Percentiles rank a stretch among this genome's conserved stretches.
Evolutionary conservation across 2,888 invertebrate genomes (phyloP).

Genomic region (Cryptus armator): DNA sequence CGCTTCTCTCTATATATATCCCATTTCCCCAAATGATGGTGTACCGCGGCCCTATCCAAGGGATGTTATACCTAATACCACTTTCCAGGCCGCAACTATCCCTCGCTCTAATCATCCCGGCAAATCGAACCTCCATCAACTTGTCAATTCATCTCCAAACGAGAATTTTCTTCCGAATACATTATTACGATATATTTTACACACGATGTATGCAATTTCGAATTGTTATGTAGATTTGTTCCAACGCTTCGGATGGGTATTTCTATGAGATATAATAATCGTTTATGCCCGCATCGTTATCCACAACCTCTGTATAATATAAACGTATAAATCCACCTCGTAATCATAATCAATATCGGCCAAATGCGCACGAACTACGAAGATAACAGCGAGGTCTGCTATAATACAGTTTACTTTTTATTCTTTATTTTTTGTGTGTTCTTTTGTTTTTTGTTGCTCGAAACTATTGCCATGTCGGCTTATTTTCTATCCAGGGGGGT

Average conservation of each 20-base stretch:
- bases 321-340: conserved; percentile 13
- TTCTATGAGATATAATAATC: conserved; percentile 23
- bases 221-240: neutral
- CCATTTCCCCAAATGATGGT: conserved; percentile 32
- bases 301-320: neutral
- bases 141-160: conserved; percentile 69
- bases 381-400: conserved; percentile 25
- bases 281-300: conserved; percentile 3
- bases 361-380: conserved; percentile 44
- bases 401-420: conserved; percentile 15
- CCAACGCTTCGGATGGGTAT: neutral
- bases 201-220: neutral
- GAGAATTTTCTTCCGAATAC: conserved; percentile 30
- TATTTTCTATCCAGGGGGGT: conserved; percentile 48
- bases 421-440: neutral
- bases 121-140: conserved; percentile 66
- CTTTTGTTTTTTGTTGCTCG: neutral
- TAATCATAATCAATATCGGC: conserved; percentile 37
- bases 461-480: conserved; percentile 37
- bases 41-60: conserved; percentile 35
- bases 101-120: conserved; percentile 46
- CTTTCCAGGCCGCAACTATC: conserved; percentile 40
- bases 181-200: neutral
- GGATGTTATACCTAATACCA: conserved; percentile 52
- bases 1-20: conserved; percentile 39